Percentiles rank a stretch among this genome's conserved stretches.
Evolutionary conservation across 2,888 invertebrate genomes (phyloP).

Genomic region (Eumerus sabulonum): DNA sequence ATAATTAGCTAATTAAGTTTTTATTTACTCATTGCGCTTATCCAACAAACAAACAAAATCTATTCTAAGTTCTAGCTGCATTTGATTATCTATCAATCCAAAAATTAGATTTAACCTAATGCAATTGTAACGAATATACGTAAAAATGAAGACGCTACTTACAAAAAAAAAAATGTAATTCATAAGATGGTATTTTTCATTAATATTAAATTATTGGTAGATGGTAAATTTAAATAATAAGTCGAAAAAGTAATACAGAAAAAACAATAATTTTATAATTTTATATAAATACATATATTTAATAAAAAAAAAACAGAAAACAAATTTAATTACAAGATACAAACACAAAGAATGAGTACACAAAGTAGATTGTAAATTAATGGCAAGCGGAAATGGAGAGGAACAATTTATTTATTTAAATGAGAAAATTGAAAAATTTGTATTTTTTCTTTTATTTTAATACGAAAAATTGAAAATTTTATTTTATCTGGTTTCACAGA

Average conservation of each 20-base stretch:
- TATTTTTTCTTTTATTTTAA: conserved; percentile 14
- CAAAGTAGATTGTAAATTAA: conserved; percentile 63
- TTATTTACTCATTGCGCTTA: conserved; percentile 48
- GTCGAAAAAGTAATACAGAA: conserved; percentile 21
- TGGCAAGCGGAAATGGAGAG: background rate
- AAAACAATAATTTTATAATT: conserved; percentile 66
- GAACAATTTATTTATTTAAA: conserved; percentile 49
- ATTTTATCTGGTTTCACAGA: conserved; percentile 69
- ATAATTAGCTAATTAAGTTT: conserved; percentile 37
- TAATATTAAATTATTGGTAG: conserved; percentile 32
- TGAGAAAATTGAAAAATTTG: conserved; percentile 18
- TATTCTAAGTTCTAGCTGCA: conserved; percentile 20
- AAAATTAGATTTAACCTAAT: conserved; percentile 51
- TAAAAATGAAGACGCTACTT: conserved; percentile 62
- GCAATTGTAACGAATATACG: conserved; percentile 68
- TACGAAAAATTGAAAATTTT: too few relatives aligned
- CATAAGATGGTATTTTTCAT: conserved; percentile 60
- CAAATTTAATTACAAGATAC: conserved; percentile 39
- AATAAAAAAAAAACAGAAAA: too few relatives aligned
- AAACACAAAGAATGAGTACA: conserved; percentile 64
- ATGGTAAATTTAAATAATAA: conserved; percentile 44
- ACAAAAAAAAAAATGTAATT: conserved; percentile 47
- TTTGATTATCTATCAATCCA: background rate
- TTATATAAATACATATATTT: conserved; percentile 55
- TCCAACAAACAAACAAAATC: conserved; percentile 10